These are phyloP conservation scores for Eulithis testata DNA, from an alignment of 2,888 invertebrate genomes.

Conservation along the genomic window DNA sequence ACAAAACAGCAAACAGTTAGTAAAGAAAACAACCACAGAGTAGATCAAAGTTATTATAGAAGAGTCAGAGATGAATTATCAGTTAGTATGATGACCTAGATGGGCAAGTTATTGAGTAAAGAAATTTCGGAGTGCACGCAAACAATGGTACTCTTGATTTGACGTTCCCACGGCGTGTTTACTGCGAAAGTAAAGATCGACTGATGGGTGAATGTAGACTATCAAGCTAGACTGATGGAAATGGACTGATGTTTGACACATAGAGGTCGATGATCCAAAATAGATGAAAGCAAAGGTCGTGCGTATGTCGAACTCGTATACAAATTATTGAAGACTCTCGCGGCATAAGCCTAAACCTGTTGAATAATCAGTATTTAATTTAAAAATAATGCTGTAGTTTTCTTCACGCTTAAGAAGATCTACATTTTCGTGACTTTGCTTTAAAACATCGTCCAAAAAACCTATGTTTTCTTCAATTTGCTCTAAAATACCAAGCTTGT, in stretches of 20 bases:
- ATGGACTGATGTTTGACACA: slow-evolving; percentile 4
- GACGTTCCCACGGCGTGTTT: slow-evolving; percentile 22
- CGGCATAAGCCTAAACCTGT: too few relatives aligned
- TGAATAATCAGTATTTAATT: too few relatives aligned
- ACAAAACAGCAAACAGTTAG: neutral
- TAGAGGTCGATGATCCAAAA: neutral
- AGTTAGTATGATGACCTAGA: slow-evolving; percentile 16
- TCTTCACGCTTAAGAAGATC: too few relatives aligned
- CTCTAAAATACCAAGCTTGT: too few relatives aligned
- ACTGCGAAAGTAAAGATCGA: slow-evolving; percentile 27
- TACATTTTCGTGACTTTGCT: too few relatives aligned
- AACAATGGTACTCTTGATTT: slow-evolving; percentile 26
- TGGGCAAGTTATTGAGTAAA: slow-evolving; percentile 9
- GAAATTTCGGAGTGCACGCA: slow-evolving; percentile 19
- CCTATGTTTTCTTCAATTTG: too few relatives aligned
- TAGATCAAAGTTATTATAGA: slow-evolving; percentile 4
- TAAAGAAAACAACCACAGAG: slow-evolving; percentile 5
- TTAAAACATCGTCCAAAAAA: neutral
- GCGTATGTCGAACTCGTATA: too few relatives aligned
- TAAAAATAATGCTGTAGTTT: too few relatives aligned
- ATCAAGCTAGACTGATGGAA: slow-evolving; percentile 17
- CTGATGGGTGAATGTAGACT: slow-evolving; percentile 4
- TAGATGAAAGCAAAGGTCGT: neutral
- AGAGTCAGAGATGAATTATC: slow-evolving; percentile 5
- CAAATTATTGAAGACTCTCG: too few relatives aligned